Evolutionary conservation across 2,797 vertebrate genomes (phyloP), one percentile per base, ranked within the genome.

Genomic region (Hirundo rustica): DNA sequence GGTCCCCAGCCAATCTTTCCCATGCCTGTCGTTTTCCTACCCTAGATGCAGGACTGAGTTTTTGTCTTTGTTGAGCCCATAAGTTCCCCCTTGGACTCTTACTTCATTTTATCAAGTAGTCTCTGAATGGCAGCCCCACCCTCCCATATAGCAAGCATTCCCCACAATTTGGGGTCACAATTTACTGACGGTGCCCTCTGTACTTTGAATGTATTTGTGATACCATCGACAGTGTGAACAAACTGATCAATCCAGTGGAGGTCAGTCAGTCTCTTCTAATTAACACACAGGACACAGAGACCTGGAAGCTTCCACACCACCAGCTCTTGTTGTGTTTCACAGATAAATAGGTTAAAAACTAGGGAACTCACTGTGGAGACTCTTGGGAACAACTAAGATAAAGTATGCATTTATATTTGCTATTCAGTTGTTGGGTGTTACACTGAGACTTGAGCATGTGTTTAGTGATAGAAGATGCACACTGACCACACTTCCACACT

Each of bases 151-250:
- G 32, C 3, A 9, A 42, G 16, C 20, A 22, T 44, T 61, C 15
- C 62, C 27, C 13, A n/a, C 23, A 27, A 14, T 62, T 44, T 17
- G 42, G 17, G 55, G 40, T 42, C 20, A 51, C 74, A 40, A 6
- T 7, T 54, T 65, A 34, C 4, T 1, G 1, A 55, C 61, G 26
- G 7, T 5, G 4, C 10, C 5, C 19, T 91, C 47, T 80, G 53
- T 40, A 36, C 15, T 77, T 53, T 13, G 27, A 47, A n/a, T 19
- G 25, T 16, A 14, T 50, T 66, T 65, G 38, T 73, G 61, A 38
- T 34, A 32, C 10, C 14, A 58, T 48, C 42, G 75, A 26, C 6
- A 29, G 14, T 5, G 18, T 7, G 29, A 82, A 40, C 0, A 0
- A 82, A 36, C 79, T 42, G 54, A 45, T 44, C 26, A 45, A 7